Evolutionary conservation across 2,888 invertebrate species (phyloP).

Genomic region (Xestia xanthographa): DNA sequence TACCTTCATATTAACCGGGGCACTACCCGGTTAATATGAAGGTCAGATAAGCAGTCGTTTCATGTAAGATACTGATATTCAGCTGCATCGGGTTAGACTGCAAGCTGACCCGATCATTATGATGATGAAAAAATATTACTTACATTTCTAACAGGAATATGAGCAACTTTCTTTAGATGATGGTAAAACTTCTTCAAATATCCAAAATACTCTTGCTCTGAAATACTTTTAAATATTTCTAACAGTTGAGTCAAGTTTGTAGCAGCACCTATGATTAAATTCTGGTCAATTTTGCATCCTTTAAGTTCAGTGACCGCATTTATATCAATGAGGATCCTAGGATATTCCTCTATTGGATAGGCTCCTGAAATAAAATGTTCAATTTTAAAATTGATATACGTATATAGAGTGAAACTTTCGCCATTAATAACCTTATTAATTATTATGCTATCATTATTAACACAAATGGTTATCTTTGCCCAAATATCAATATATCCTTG

Average conservation of each 20-base stretch:
- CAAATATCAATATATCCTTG: background rate
- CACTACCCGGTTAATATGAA: too few relatives aligned
- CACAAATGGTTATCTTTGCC: background rate
- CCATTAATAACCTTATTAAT: background rate
- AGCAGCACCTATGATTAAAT: constrained; percentile 90
- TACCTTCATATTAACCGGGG: background rate
- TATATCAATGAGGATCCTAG: constrained; percentile 91
- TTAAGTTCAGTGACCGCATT: constrained; percentile 90
- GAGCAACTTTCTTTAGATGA: constrained; percentile 92
- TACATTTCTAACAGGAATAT: constrained; percentile 93
- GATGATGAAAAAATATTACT: constrained; percentile 64
- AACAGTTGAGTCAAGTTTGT: constrained; percentile 88
- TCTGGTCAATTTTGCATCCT: constrained; percentile 77
- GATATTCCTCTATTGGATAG: constrained; percentile 76
- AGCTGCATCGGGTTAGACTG: too few relatives aligned
- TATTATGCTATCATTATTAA: background rate
- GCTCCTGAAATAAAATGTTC: constrained; percentile 73
- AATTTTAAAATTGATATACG: background rate
- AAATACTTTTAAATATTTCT: constrained; percentile 79
- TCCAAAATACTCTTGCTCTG: constrained; percentile 83
- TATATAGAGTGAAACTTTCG: background rate
- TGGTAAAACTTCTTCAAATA: constrained; percentile 90
- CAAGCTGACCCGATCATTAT: background rate
- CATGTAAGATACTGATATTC: background rate
- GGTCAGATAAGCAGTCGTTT: background rate